Evolutionary conservation across 2,888 invertebrate genomes (phyloP).

Genomic region (Cactoblastis cactorum): DNA sequence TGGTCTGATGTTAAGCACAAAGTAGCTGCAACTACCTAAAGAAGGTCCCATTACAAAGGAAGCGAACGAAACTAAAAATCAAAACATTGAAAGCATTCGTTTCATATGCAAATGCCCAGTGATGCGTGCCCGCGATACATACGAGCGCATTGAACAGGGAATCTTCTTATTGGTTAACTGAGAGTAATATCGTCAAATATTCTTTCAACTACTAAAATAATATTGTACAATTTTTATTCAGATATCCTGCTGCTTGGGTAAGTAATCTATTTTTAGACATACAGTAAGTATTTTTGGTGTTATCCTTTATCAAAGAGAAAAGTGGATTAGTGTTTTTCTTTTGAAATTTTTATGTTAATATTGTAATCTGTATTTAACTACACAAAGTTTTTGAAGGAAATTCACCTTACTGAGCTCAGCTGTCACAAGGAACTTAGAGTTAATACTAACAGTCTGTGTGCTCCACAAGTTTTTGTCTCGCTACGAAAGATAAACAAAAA

Average conservation of each 20-base stretch:
- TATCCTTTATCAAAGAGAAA: not conserved
- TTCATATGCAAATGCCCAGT: conserved; percentile 64
- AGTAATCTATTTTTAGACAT: not conserved
- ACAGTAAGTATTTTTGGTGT: not conserved
- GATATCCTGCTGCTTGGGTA: conserved; percentile 2
- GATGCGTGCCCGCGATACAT: conserved; percentile 48
- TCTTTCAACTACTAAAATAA: conserved; percentile 17
- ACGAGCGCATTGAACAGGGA: conserved; percentile 32
- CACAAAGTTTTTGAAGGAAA: no score
- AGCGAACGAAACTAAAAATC: conserved; percentile 52
- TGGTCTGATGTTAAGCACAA: conserved; percentile 35
- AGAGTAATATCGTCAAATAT: conserved; percentile 17
- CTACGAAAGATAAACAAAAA: not conserved
- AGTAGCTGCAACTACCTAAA: conserved; percentile 35
- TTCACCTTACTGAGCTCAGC: no score
- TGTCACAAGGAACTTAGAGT: not conserved
- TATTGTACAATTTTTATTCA: conserved; percentile 23
- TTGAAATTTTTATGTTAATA: not conserved
- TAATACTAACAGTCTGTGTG: not conserved
- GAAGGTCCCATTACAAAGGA: conserved; percentile 43
- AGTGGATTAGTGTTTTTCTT: not conserved
- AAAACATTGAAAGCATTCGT: conserved; percentile 58
- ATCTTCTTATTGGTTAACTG: conserved; percentile 19
- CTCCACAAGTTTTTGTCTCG: not conserved
- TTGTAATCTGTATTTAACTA: not conserved